Conservation (phyloP, 2,888 invertebrate genomes). For the Brenthis ino region DNA sequence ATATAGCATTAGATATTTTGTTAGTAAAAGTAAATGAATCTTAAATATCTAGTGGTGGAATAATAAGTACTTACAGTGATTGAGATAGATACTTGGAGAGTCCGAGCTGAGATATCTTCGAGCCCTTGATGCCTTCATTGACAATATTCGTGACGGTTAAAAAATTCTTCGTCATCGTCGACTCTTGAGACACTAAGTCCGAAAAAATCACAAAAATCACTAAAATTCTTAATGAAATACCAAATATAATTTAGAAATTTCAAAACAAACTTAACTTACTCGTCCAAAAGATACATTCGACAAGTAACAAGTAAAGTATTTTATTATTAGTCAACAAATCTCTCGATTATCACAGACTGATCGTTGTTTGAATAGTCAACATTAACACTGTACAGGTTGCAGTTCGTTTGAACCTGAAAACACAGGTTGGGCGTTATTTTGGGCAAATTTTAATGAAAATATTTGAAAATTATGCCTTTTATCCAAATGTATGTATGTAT, state of each 20-base stretch:
- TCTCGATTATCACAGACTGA: conserved; percentile 43
- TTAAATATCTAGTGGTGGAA: not conserved
- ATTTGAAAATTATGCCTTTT: conserved; percentile 12
- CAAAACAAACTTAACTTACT: conserved; percentile 57
- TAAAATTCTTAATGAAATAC: not conserved
- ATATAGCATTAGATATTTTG: too few species aligned
- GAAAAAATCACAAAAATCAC: conserved; percentile 39
- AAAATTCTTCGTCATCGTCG: conserved; percentile 82
- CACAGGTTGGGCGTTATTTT: not conserved
- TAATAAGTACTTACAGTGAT: conserved; percentile 86
- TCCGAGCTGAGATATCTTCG: conserved; percentile 88
- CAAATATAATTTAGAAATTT: conserved; percentile 30
- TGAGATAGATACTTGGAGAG: conserved; percentile 89
- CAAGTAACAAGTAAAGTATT: conserved; percentile 63
- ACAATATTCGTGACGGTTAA: conserved; percentile 84
- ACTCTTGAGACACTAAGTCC: conserved; percentile 72
- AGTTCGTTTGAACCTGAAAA: conserved; percentile 34
- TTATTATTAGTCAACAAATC: conserved; percentile 52
- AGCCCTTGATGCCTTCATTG: conserved; percentile 89
- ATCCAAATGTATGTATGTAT: too few species aligned
- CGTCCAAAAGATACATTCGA: conserved; percentile 71
- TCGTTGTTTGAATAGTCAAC: conserved; percentile 38
- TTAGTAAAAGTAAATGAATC: too few species aligned
- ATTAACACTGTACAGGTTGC: conserved; percentile 22
- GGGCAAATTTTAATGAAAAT: not conserved